Evolutionary conservation across 2,797 vertebrate genomes (phyloP), one percentile per base, ranked within the genome.

Genomic region (Micropoecilia bifurca): DNA sequence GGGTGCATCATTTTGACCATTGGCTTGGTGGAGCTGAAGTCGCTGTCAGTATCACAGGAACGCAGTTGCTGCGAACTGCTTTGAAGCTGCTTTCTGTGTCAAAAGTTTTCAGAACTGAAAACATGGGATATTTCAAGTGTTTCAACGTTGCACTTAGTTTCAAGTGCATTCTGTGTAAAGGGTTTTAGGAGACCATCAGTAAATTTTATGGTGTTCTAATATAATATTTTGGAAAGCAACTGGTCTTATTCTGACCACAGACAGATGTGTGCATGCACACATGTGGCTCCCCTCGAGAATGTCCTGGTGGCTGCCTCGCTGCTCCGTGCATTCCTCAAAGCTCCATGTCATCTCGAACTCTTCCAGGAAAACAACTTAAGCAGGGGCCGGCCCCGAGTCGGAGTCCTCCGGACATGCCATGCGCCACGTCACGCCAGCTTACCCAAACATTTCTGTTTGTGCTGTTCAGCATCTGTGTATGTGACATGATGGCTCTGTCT

Each of bases 291-390:
- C 85, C 84, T 76, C 71, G 88, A 90, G 86, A 91, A 77, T 82
- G 85, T 89, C 88, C 86, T 83, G 83, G 87, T 91, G 79, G 82
- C 89, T 88, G 88, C 89, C 84, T 86, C 22, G 73, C 90, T 85
- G 69, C 85, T 86, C 89, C 1, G 87, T 89, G 85, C 95, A 96
- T 96, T 96, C 95, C 93, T 94, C 75, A 92, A 92, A 90, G 95
- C 94, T 93, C 89, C 94, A 95, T 95, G 94, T 96, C 93, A 95
- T 95, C 92, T 86, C 83, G 13, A 89, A 90, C 90, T 91, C 88
- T 94, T 96, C 92, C 94, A 93, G 93, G 93, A 96, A 95, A 95
- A 94, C 90, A 95, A 91, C 91, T 94, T 91, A 89, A 93, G 84
- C 88, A 91, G 91, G 90, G 92, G 90, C 89, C 82, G 63, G 84